Evolutionary conservation across 2,797 vertebrate genomes (phyloP).

Genomic region (Pelobates cultripes): DNA sequence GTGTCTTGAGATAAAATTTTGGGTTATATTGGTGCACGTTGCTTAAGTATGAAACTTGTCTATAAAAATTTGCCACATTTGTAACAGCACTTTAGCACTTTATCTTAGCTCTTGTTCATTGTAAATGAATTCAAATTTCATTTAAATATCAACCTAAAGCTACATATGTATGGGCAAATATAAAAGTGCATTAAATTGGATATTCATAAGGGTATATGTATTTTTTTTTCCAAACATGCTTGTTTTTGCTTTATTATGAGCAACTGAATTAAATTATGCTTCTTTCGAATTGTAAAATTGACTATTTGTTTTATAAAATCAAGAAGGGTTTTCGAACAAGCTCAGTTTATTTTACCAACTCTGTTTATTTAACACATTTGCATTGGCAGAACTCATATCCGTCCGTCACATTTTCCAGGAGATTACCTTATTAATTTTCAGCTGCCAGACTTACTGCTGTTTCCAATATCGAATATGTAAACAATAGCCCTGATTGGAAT

Average conservation of each 20-base stretch:
- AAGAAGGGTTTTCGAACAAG: conserved; percentile 30
- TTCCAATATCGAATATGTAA: conserved; percentile 64
- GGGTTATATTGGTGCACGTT: too few relatives aligned
- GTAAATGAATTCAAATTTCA: too few relatives aligned
- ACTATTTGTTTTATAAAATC: conserved; percentile 20
- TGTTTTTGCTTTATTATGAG: neutral
- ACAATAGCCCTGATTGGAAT: conserved; percentile 61
- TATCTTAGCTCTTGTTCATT: too few relatives aligned
- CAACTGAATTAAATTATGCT: neutral
- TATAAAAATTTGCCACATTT: too few relatives aligned
- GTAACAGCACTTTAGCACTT: too few relatives aligned
- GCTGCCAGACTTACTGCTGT: conserved; percentile 57
- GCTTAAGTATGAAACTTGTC: too few relatives aligned
- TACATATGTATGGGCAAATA: neutral
- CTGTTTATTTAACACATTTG: conserved; percentile 64
- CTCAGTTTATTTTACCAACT: conserved; percentile 45
- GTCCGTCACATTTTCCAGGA: conserved; percentile 60
- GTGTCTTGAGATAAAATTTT: too few relatives aligned
- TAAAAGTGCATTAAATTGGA: neutral
- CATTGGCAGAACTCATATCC: conserved; percentile 56
- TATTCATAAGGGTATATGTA: neutral
- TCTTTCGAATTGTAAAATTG: conserved; percentile 20
- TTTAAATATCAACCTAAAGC: too few relatives aligned
- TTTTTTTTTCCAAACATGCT: neutral
- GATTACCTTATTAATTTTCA: conserved; percentile 68